Evolutionary conservation across 1,140 invertebrate species (phyloP), one percentile per base, ranked within the genome.

Genomic region (Pseudomyrmex concolor): DNA sequence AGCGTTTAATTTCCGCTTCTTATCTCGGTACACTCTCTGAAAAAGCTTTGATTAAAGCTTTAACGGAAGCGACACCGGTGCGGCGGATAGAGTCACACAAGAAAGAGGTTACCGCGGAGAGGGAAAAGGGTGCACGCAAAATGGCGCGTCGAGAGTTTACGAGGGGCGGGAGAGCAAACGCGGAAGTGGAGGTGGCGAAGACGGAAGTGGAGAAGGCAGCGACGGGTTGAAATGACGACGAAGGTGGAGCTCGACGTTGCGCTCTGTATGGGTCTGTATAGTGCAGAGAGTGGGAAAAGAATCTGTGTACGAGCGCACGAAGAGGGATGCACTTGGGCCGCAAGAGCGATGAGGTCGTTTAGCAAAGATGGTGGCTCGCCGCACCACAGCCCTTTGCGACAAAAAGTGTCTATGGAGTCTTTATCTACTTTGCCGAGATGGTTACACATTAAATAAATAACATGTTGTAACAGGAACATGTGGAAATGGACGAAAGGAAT

Each of bases 1-100:
- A 82, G 48, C 62, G 63, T 83, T 83, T 83, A 83, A 83, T 83
- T 78, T 83, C 82, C 81, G 72, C 13, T 43, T 17, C 54, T 83
- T 83, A 68, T 83, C 63, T 78, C 54, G 9, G 51, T 34, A 34
- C 10, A 12, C 25, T 43, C 10, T n/a, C n/a, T 19, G 60, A 57
- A 57, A n/a, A 55, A 66, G n/a, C 15, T 68, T 17, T 67, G 84
- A 70, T 68, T 76, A 83, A 85, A 76, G 57, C 57, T 15, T 13
- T 12, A 9, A 9, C 57, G 64, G 55, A 64, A 60, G 48, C 10
- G 45, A 19, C 1, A 80, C 13, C 34, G 48, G 34, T 34, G 80
- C 34, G 34, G 34, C 34, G 19, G 22, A 22, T 43, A 48, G 51
- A 15, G 15, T 66, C 71, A 15, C 48, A 22, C 59, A 17, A 48